These are phyloP conservation scores for Brachyptera putata DNA, from an alignment of 2,888 invertebrate genomes.

Conservation along the genomic window DNA sequence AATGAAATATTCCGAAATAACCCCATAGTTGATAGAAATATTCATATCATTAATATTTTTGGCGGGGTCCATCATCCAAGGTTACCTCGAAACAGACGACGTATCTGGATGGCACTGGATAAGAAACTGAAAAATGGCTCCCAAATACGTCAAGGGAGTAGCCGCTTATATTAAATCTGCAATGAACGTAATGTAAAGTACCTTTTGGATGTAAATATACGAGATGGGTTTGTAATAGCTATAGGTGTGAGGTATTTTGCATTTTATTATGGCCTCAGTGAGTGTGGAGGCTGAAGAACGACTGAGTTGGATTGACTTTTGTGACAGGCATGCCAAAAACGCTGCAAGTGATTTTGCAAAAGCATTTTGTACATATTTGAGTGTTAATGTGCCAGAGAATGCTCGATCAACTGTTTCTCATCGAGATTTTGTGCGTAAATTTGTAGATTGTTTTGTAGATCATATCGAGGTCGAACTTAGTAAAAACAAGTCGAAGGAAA, in stretches of 20 bases:
- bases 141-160: conserved; percentile 20
- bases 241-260: neutral
- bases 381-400: conserved; percentile 63
- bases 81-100: too few relatives aligned
- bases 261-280: conserved; percentile 27
- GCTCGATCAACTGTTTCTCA: conserved; percentile 64
- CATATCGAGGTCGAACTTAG: conserved; percentile 79
- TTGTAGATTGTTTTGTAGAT: conserved; percentile 77
- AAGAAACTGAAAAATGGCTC: conserved; percentile 18
- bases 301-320: conserved; percentile 70
- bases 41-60: too few relatives aligned
- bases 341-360: conserved; percentile 86
- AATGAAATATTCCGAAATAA: too few relatives aligned
- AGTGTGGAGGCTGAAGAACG: conserved; percentile 27
- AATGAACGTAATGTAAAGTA: neutral
- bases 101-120: too few relatives aligned
- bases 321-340: conserved; percentile 79
- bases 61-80: too few relatives aligned
- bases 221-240: neutral
- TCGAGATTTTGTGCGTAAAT: conserved; percentile 75
- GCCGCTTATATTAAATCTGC: neutral
- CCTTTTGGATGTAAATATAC: neutral
- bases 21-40: too few relatives aligned
- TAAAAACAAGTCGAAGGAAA: conserved; percentile 39
- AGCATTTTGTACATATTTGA: conserved; percentile 74